These are phyloP conservation scores for Microhierax caerulescens DNA, from an alignment of 2,797 vertebrate genomes.

Conservation along the genomic window DNA sequence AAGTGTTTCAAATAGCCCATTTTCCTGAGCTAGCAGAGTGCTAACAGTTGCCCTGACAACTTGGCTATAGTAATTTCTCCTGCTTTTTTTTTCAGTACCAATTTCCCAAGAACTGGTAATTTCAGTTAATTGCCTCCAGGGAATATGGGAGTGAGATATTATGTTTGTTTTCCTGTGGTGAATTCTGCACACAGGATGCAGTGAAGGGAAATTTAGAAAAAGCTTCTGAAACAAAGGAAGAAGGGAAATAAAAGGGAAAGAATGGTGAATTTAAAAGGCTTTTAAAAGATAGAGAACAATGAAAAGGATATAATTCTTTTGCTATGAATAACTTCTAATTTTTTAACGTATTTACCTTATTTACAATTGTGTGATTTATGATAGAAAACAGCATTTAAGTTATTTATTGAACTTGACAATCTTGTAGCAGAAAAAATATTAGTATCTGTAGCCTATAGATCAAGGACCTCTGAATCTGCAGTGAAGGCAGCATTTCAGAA, in stretches of 20 bases:
- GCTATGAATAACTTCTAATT: background rate
- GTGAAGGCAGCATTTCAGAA: background rate
- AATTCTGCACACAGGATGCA: background rate
- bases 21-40: slow-evolving; percentile 11
- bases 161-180: slow-evolving; percentile 37
- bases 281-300: background rate
- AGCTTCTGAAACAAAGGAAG: background rate
- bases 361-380: background rate
- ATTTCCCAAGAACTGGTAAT: slow-evolving; percentile 40
- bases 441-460: background rate
- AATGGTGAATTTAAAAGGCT: background rate
- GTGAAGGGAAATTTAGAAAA: background rate
- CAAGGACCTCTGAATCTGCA: background rate
- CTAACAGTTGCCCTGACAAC: slow-evolving; percentile 44
- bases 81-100: background rate
- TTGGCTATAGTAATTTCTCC: background rate
- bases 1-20: slow-evolving; percentile 31
- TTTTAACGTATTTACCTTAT: background rate
- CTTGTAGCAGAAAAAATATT: background rate
- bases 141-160: slow-evolving; percentile 1
- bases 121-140: slow-evolving; percentile 41
- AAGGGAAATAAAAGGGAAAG: background rate
- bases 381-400: background rate
- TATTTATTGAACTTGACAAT: background rate
- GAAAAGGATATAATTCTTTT: background rate